Evolutionary conservation across 2,113 vertebrate genomes (phyloP).

Genomic region (Benitochromis conjunctus): DNA sequence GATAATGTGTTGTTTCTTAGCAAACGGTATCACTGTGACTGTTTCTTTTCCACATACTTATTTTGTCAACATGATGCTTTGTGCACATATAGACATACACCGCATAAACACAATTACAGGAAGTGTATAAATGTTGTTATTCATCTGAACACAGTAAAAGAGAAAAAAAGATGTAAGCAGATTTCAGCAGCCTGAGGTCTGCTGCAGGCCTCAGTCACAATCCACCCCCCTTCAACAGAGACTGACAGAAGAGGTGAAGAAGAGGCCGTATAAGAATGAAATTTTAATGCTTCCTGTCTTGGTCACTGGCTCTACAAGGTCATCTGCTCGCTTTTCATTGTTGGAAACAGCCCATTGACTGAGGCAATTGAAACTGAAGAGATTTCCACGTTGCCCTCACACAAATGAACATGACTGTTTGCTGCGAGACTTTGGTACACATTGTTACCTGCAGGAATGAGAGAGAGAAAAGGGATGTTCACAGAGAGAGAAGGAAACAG

Average conservation of each 20-base stretch:
- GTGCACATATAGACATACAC: background rate
- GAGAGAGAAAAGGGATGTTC: background rate
- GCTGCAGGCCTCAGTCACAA: slow-evolving; percentile 22
- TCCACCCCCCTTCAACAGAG: slow-evolving; percentile 15
- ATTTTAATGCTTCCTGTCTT: slow-evolving; percentile 62
- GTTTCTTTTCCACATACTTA: background rate
- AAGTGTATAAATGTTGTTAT: fast-evolving
- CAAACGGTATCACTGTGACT: background rate
- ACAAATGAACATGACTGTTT: slow-evolving; percentile 56
- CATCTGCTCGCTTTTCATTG: slow-evolving; percentile 49
- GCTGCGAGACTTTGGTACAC: slow-evolving; percentile 45
- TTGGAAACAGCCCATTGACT: slow-evolving; percentile 49
- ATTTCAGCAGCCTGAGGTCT: background rate
- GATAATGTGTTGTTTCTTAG: background rate
- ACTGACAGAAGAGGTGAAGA: slow-evolving; percentile 1
- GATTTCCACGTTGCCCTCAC: slow-evolving; percentile 46
- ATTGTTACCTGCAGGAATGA: slow-evolving; percentile 43
- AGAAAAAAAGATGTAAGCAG: background rate
- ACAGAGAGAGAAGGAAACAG: background rate
- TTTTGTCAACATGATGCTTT: background rate
- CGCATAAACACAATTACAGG: background rate
- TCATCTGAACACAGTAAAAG: background rate
- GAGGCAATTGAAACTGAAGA: slow-evolving; percentile 58
- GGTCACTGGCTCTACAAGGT: slow-evolving; percentile 62
- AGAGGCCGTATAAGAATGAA: slow-evolving; percentile 47